Base-by-base conservation (phyloP, 2,113 vertebrate genomes). In the Columba janthina region DNA sequence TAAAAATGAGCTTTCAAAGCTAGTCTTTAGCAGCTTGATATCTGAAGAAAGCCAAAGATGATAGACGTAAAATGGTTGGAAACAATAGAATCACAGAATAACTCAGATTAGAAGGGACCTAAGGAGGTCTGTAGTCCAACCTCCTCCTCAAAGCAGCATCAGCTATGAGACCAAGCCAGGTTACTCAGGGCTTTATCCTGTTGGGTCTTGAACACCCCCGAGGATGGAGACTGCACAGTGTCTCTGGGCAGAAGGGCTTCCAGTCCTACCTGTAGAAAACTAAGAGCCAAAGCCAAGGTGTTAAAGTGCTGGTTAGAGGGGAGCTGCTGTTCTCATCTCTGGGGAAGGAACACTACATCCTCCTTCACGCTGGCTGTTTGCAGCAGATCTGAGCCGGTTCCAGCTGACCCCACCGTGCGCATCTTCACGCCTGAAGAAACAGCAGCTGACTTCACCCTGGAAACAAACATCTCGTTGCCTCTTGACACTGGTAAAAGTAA, bases 181-280 rank as follows among this genome's bases (percentile, higher is more conserved):
- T 54, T 65, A 80, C 75, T 90, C 90, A 80, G 92, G 79, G 71
- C 31, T 94, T 93, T 85, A 85, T 58, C 60, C 67, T 76, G 46
- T 8, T 46, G 7, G 38, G 57, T 51, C 60, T 81, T 80, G 42
- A 80, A 92, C 84, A 81, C 15, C 61, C 86, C 80, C 38, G 44
- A 5, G 53, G 71, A 90, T 31, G 46, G 76, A 94, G 67, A 64
- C 60, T 56, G 65, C 65, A 85, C 67, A 73, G 6, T 4, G 20
- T 88, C 53, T 81, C 51, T 29, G 66, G 79, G 75, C 83, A 74
- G 64, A 67, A 56, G 76, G 15, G 56, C 11, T 85, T 69, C 81
- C 58, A 70, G 0, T 31, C 64, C 74, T 66, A 22, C 42, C 42
- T n/a, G 18, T 19, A 64, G 42, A 56, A 83, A 92, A 54, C 2